A percentile compares a stretch with the other conserved stretches of the same genome.
Evolutionary conservation across 2,797 vertebrate species (phyloP).

Genomic region (Eleutherodactylus coqui): DNA sequence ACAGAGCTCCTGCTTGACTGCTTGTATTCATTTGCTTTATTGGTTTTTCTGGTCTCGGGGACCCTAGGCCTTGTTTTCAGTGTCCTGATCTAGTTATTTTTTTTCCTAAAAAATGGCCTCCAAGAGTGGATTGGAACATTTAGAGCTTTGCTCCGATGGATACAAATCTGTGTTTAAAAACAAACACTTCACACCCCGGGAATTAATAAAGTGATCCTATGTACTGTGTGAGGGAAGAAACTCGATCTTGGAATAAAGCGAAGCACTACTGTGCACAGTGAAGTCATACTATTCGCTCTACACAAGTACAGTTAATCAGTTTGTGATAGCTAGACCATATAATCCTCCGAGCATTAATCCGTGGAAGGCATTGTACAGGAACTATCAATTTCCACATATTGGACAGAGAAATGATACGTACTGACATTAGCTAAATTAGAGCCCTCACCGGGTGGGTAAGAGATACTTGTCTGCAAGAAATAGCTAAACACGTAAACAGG

Average conservation of each 20-base stretch:
- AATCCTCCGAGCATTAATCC: slow-evolving; percentile 42
- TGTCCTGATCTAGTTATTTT: slow-evolving; percentile 38
- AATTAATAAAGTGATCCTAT: slow-evolving; percentile 47
- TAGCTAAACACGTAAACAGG: background rate
- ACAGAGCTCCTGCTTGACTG: slow-evolving; percentile 61
- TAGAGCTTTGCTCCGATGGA: slow-evolving; percentile 50
- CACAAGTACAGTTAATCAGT: slow-evolving; percentile 37
- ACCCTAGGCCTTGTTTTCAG: slow-evolving; percentile 56
- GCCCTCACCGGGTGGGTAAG: background rate
- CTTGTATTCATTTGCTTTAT: slow-evolving; percentile 59
- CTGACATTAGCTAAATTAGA: background rate
- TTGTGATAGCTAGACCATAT: slow-evolving; percentile 25
- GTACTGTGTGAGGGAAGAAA: background rate
- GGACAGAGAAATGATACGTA: background rate
- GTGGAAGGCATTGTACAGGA: slow-evolving; percentile 13
- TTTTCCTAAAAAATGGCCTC: slow-evolving; percentile 46
- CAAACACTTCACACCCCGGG: slow-evolving; percentile 34
- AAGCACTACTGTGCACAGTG: slow-evolving; percentile 3
- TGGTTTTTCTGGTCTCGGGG: slow-evolving; percentile 52
- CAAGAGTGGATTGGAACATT: slow-evolving; percentile 35
- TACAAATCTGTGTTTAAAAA: slow-evolving; percentile 51
- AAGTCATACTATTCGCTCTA: slow-evolving; percentile 22
- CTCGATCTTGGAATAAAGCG: slow-evolving; percentile 22
- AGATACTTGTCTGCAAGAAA: background rate
- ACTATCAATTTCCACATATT: slow-evolving; percentile 17